phyloP scores from a whole-genome alignment of 64 coral and sea anemone species.

The Stylophora pistillata region DNA sequence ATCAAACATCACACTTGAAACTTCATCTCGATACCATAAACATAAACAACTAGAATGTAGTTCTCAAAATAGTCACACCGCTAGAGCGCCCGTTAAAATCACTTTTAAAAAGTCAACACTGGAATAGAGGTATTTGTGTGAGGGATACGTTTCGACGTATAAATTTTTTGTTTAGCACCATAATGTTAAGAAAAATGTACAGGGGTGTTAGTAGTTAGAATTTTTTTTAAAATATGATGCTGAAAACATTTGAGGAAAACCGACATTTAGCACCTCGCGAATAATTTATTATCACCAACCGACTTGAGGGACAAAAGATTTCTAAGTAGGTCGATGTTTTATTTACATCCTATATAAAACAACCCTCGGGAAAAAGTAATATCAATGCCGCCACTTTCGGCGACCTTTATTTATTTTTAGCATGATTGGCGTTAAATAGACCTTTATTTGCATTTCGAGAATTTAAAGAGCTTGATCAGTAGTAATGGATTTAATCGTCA shows the following conservation, averaged over 20 bases:
- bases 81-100: too few species aligned
- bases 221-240: not conserved
- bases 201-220: too few species aligned
- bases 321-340: not conserved
- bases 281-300: not conserved
- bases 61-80: too few species aligned
- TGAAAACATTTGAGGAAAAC: not conserved
- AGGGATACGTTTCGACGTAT: too few species aligned
- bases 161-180: too few species aligned
- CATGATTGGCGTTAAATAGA: slow-evolving; percentile 29
- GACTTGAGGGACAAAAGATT: not conserved
- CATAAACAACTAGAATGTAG: too few species aligned
- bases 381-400: not conserved
- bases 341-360: not conserved
- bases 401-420: not conserved
- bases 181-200: too few species aligned
- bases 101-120: too few species aligned
- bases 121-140: too few species aligned
- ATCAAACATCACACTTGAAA: too few species aligned
- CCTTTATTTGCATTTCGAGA: not conserved
- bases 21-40: too few species aligned
- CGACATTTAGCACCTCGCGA: not conserved
- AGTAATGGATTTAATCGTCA: not conserved
- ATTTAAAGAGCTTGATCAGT: not conserved
- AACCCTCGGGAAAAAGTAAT: not conserved